Evolutionary conservation across 1,140 invertebrate genomes (phyloP), one percentile per base, ranked within the genome.

Genomic region (Meloidogyne exigua): DNA sequence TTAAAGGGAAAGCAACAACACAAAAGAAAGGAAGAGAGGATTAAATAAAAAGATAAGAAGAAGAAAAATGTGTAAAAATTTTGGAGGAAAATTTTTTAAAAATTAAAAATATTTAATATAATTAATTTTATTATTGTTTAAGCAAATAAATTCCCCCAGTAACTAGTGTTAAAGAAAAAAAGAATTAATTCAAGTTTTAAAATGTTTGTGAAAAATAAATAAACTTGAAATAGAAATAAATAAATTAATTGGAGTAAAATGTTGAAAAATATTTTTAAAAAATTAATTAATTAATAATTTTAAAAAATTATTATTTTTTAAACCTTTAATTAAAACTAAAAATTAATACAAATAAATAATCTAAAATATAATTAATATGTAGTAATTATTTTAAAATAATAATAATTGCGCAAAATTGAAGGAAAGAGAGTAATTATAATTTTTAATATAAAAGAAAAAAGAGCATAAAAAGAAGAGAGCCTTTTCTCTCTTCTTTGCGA

Each of bases 341-440:
- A 57, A n/a, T n/a, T 9, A 57, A 57, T 7, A n/a, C 3, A 57
- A n/a, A 57, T 57, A 57, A n/a, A 57, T 57, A 57, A 18, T 15
- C 21, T 15, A 57, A 32, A 32, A 32, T 44, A 44, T 44, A 44
- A 18, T 18, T 49, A 49, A 49, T 49, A 15, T 18, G 7, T 18
- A 18, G 3, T 57, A 57, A n/a, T 57, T 57, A 57, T n/a, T 57
- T 57, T 7, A 57, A n/a, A n/a, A n/a, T n/a, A 57, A 57, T 57
- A 57, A 57, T 57, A 57, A 57, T 57, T n/a, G 49, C 49, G 49
- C 49, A 57, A 57, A 49, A 57, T n/a, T n/a, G 49, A 57, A n/a
- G n/a, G 18, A 49, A 18, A 49, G 36, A 49, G 5, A 57, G 5
- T 57, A 57, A 57, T 57, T 57, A 57, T 57, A 57, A 57, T 57